Base-by-base conservation (phyloP, 1,140 invertebrate species). In the Meloidogyne floridensis region DNA sequence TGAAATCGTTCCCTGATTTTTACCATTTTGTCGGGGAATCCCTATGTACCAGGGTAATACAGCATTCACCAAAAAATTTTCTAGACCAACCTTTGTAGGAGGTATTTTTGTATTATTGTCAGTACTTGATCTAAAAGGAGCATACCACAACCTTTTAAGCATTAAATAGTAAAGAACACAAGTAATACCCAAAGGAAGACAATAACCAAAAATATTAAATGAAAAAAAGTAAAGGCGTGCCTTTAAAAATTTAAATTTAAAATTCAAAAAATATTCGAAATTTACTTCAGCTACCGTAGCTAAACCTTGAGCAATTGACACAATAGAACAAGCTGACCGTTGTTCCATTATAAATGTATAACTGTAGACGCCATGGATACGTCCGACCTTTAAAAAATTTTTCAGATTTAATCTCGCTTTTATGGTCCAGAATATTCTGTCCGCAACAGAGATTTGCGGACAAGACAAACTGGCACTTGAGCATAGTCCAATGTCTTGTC, bases 161-260 rank as follows among this genome's bases (percentile, higher is more conserved):
- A 98, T 96, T 83, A 94, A 93, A 88, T 96, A 93, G 91, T 98
- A 98, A 70, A 98, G 92, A 71, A 94, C 93, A 88, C 94, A 94
- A 86, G 96, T 96, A 83, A 96, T 91, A n/a, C 93, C 93, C 90
- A 92, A 85, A 13, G 92, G 92, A 54, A 92, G 81, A 8, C 91
- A 81, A 84, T 91, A 92, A 15, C 91, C 91, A 79, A 91, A 91
- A n/a, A 88, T 84, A 75, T 92, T 90, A 86, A 92, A 92, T 8
- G 86, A 88, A 15, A 84, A 86, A 81, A 91, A 91, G 82, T 91
- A 91, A 10, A 83, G 77, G 20, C 86, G 15, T 7, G 87, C 86
- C 86, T 87, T 13, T 42, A 87, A 85, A 43, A 43, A 32, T 42
- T n/a, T 3, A 74, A 10, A 80, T 80, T 42, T n/a, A n/a, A 18